phyloP scores from a whole-genome alignment of 2,888 invertebrate species.

The Lysandra bellargus region DNA sequence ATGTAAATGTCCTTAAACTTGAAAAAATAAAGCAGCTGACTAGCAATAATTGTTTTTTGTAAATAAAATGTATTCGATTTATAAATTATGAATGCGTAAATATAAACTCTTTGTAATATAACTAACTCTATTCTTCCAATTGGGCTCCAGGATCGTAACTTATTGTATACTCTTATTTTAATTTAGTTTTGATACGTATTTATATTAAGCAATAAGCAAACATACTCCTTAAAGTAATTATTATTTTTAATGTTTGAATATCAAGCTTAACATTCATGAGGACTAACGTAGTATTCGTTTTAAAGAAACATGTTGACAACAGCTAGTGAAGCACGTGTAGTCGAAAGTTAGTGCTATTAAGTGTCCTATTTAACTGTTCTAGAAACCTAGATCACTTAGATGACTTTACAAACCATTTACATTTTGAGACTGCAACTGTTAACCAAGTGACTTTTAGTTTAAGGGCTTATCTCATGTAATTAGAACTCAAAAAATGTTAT shows the following conservation, averaged over 20 bases:
- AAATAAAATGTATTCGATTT: slow-evolving; percentile 11
- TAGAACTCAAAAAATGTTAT: neutral
- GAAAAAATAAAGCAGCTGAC: neutral
- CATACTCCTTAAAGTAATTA: neutral
- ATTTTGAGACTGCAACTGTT: neutral
- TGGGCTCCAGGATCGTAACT: neutral
- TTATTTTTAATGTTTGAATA: neutral
- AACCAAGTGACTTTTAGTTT: neutral
- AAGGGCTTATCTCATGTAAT: neutral
- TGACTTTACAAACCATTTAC: neutral
- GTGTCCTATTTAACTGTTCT: neutral
- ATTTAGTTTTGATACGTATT: slow-evolving; percentile 20
- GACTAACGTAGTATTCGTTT: neutral
- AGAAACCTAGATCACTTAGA: neutral
- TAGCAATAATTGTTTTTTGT: neutral
- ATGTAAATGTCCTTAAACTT: neutral
- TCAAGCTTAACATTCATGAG: neutral
- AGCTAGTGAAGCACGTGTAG: neutral
- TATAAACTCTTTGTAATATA: neutral
- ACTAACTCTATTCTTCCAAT: slow-evolving; percentile 24
- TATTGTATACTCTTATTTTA: slow-evolving; percentile 16
- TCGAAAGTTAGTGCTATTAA: neutral
- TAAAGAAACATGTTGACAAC: neutral
- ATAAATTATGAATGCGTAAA: neutral
- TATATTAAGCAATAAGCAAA: slow-evolving; percentile 1